Percentiles rank a stretch among this genome's conserved stretches.
Conservation (phyloP, 1,140 invertebrate species). For the Orius laevigatus region DNA sequence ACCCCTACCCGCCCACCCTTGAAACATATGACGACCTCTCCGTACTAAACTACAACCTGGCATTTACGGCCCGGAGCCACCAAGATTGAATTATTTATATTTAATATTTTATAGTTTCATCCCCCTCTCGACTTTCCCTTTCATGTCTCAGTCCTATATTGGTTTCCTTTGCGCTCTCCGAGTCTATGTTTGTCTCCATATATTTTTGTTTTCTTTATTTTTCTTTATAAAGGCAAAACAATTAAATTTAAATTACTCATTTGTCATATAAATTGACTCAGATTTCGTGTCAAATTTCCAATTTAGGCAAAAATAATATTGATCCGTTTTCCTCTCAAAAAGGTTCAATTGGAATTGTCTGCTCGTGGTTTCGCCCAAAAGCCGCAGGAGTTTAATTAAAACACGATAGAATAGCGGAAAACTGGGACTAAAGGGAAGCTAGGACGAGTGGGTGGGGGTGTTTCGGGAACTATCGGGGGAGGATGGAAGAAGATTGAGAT, state of each 20-base stretch:
- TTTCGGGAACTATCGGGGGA: too few relatives aligned
- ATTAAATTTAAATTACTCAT: neutral
- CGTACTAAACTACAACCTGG: constrained; percentile 10
- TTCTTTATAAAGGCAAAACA: neutral
- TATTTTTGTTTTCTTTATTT: constrained; percentile 3
- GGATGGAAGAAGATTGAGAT: too few relatives aligned
- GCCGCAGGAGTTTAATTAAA: too few relatives aligned
- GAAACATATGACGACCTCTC: constrained; percentile 7
- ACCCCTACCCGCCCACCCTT: neutral
- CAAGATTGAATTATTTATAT: constrained; percentile 13
- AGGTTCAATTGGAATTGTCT: too few relatives aligned
- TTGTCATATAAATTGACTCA: neutral
- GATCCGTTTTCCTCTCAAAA: too few relatives aligned
- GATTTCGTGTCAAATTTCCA: too few relatives aligned
- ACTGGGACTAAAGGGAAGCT: too few relatives aligned
- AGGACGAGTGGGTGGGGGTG: too few relatives aligned
- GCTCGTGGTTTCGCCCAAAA: too few relatives aligned
- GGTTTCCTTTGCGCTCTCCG: neutral
- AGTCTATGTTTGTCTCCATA: neutral
- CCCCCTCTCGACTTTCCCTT: neutral
- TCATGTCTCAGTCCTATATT: constrained; percentile 2
- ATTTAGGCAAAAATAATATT: too few relatives aligned
- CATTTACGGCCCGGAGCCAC: constrained; percentile 7
- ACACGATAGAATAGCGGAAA: too few relatives aligned
- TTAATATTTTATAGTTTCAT: constrained; percentile 13